Evolutionary conservation across 2,888 invertebrate species (phyloP).

Genomic region (Hipparchia sbordonii): DNA sequence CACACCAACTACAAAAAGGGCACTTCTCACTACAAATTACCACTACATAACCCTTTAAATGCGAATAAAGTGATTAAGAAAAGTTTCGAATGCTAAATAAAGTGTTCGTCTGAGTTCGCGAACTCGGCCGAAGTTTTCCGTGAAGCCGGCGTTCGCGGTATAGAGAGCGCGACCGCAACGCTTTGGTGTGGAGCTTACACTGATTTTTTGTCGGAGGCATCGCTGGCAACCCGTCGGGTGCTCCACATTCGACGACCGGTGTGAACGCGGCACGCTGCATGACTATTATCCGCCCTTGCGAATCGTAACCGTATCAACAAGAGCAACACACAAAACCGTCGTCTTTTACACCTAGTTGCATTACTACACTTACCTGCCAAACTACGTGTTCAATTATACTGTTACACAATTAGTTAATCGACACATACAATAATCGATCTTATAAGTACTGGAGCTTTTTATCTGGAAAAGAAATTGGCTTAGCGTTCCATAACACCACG

Average conservation of each 20-base stretch:
- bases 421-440: conserved; percentile 59
- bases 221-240: conserved; percentile 66
- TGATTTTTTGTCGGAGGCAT: conserved; percentile 82
- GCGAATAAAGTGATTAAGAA: conserved; percentile 34
- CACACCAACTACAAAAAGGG: conserved; percentile 62
- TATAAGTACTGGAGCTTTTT: conserved; percentile 54
- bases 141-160: conserved; percentile 43
- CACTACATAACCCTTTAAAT: conserved; percentile 44
- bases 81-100: conserved; percentile 36
- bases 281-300: conserved; percentile 60
- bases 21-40: conserved; percentile 67
- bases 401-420: conserved; percentile 55
- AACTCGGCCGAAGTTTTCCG: conserved; percentile 47
- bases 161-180: conserved; percentile 67
- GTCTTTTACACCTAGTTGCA: conserved; percentile 60
- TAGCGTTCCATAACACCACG: conserved; percentile 27
- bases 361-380: conserved; percentile 63
- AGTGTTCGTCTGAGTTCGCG: conserved; percentile 48
- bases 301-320: conserved; percentile 52
- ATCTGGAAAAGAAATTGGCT: conserved; percentile 47
- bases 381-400: conserved; percentile 61
- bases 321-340: conserved; percentile 50
- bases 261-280: conserved; percentile 64
- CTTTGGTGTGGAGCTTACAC: conserved; percentile 76
- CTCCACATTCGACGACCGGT: conserved; percentile 81